Conservation (phyloP, 2,113 vertebrate species). For the Tupaia chinensis region DNA sequence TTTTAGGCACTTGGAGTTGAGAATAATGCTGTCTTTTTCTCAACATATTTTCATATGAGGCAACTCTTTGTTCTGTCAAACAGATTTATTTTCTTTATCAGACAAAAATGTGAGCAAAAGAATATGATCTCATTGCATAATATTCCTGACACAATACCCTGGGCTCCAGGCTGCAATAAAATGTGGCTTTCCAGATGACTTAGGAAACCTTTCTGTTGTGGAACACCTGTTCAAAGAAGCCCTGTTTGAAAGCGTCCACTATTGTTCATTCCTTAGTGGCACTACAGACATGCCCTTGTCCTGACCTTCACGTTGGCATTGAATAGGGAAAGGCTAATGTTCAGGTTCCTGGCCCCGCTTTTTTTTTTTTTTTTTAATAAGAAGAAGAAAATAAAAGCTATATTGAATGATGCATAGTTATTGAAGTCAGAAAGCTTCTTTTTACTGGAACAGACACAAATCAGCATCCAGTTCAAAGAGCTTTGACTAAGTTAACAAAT, state of each 20-base stretch:
- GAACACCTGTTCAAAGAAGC: not conserved
- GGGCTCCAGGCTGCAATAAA: not conserved
- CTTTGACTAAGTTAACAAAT: not conserved
- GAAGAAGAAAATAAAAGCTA: not conserved
- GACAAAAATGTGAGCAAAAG: slow-evolving; percentile 38
- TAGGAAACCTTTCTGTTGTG: not conserved
- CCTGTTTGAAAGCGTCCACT: not conserved
- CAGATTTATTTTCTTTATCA: slow-evolving; percentile 64
- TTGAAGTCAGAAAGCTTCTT: not conserved
- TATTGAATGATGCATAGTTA: not conserved
- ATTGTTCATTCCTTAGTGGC: not conserved
- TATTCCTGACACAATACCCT: not conserved
- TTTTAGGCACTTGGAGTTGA: not conserved
- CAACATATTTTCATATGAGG: slow-evolving; percentile 55
- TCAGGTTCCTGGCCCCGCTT: not conserved
- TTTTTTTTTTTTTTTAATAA: not conserved
- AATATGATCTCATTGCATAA: slow-evolving; percentile 20
- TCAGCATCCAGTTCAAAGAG: not conserved
- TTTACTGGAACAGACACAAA: not conserved
- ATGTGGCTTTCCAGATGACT: slow-evolving; percentile 19
- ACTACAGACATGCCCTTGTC: not conserved
- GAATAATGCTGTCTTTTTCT: slow-evolving; percentile 16
- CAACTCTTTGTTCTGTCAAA: slow-evolving; percentile 59
- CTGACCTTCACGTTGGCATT: not conserved
- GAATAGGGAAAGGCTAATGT: not conserved